These are phyloP conservation scores for Ctenodactylus gundi DNA, from an alignment of 2,113 vertebrate genomes.

Conservation along the genomic window DNA sequence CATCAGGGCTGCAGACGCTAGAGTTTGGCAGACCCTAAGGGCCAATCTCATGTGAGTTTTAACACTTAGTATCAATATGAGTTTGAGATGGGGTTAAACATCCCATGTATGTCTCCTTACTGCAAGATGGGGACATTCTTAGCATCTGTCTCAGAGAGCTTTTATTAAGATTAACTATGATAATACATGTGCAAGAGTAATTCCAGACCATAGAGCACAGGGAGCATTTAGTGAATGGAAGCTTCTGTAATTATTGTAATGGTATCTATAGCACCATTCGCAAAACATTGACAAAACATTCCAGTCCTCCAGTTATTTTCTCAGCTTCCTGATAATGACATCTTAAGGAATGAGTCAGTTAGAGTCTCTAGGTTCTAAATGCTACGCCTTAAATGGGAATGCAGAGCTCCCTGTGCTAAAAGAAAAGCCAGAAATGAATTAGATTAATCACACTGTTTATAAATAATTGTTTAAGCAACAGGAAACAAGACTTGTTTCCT, in stretches of 20 bases:
- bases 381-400: constrained; percentile 1
- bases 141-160: not conserved
- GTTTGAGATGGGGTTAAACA: not conserved
- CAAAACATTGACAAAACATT: constrained; percentile 19
- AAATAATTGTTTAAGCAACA: constrained; percentile 66
- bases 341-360: constrained; percentile 14
- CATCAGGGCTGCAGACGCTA: not conserved
- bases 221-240: not conserved
- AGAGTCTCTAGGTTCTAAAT: constrained; percentile 5
- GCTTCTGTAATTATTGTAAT: not conserved
- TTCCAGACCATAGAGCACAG: not conserved
- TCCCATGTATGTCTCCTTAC: not conserved
- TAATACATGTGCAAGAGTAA: not conserved
- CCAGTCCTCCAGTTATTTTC: not conserved
- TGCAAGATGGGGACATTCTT: not conserved
- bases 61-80: not conserved
- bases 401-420: not conserved
- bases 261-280: not conserved
- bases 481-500: constrained; percentile 46
- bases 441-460: constrained; percentile 54
- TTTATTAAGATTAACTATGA: not conserved
- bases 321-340: constrained; percentile 2
- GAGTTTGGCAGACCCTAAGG: not conserved
- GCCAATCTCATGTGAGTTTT: not conserved
- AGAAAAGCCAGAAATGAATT: constrained; percentile 55